A percentile compares a stretch with the other conserved stretches of the same genome.
Evolutionary conservation across 2,888 invertebrate genomes (phyloP).

Genomic region (Dicyrtoma fusca): DNA sequence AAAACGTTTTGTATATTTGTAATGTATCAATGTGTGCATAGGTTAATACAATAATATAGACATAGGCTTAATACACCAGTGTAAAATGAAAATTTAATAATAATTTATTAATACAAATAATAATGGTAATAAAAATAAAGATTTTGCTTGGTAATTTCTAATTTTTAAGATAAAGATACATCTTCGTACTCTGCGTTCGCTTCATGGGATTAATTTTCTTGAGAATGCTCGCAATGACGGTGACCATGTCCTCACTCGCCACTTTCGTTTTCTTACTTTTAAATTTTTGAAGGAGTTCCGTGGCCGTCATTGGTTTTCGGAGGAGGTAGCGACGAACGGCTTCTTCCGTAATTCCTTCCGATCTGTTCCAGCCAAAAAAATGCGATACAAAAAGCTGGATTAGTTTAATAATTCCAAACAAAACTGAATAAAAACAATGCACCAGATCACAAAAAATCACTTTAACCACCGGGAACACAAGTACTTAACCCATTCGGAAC

Average conservation of each 20-base stretch:
- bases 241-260: conserved; percentile 86
- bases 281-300: conserved; percentile 92
- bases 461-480: no score
- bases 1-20: no score
- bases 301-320: conserved; percentile 97
- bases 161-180: conserved; percentile 72
- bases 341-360: conserved; percentile 91
- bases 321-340: conserved; percentile 91
- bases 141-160: background rate
- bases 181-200: conserved; percentile 88
- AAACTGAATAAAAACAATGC: no score
- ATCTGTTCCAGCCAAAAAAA: no score
- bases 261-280: conserved; percentile 91
- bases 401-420: background rate
- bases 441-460: no score
- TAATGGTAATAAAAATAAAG: conserved; percentile 6
- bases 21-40: no score
- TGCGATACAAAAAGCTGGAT: no score
- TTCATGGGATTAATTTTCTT: conserved; percentile 93
- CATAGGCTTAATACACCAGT: no score
- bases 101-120: background rate
- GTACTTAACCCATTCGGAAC: no score
- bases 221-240: conserved; percentile 90
- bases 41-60: no score
- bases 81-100: background rate